phyloP scores from a whole-genome alignment of 92 coral and sea anemone genomes.

The Bergia puertoricense region DNA sequence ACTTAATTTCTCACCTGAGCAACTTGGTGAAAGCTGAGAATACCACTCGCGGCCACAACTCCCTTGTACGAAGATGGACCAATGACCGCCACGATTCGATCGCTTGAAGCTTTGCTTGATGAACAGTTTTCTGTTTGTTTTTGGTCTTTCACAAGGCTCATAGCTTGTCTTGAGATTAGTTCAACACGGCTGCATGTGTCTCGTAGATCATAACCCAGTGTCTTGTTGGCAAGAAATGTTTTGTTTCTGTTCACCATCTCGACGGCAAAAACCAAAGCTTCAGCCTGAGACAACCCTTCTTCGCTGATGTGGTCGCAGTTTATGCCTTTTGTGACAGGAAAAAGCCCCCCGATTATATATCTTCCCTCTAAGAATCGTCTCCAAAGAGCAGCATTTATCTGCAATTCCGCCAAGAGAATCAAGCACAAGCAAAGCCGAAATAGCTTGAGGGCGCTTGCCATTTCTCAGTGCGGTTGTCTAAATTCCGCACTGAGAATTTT shows the following conservation, averaged over 20 bases:
- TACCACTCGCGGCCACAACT: constrained; percentile 45
- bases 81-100: constrained; percentile 47
- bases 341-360: constrained; percentile 64
- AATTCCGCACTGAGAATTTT: background rate
- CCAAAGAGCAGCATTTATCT: constrained; percentile 5
- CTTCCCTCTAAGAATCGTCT: constrained; percentile 58
- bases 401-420: background rate
- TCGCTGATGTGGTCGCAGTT: constrained; percentile 52
- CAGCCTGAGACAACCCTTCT: constrained; percentile 64
- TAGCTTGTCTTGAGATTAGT: constrained; percentile 56
- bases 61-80: constrained; percentile 60
- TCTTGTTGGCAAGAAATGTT: constrained; percentile 18
- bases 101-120: background rate
- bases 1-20: constrained; percentile 63
- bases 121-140: constrained; percentile 4
- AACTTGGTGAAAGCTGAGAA: constrained; percentile 52
- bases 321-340: constrained; percentile 63
- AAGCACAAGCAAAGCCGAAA: background rate
- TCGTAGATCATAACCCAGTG: constrained; percentile 81
- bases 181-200: constrained; percentile 73
- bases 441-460: background rate
- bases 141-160: constrained; percentile 32
- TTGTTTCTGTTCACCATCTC: constrained; percentile 32
- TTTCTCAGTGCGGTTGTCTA: background rate
- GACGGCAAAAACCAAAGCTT: constrained; percentile 68